These are phyloP conservation scores for Cottus gobio DNA, from an alignment of 2,113 vertebrate species.

Conservation along the genomic window DNA sequence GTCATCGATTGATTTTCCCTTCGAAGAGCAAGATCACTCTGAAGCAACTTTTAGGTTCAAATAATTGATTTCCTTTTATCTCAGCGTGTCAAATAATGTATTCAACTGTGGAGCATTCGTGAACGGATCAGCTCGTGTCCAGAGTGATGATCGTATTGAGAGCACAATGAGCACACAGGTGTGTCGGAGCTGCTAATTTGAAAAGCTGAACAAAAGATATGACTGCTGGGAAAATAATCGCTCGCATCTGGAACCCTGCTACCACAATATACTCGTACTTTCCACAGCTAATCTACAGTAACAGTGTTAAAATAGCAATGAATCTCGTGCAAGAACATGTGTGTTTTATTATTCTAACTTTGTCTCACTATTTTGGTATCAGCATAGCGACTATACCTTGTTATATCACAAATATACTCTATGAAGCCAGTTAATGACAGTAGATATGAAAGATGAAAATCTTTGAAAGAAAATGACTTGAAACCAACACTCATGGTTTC, in stretches of 20 bases:
- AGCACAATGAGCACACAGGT: background rate
- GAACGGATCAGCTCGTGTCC: background rate
- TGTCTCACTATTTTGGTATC: background rate
- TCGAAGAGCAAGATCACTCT: background rate
- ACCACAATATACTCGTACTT: background rate
- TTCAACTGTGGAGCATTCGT: background rate
- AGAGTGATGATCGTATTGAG: background rate
- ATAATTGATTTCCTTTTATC: background rate
- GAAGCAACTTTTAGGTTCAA: background rate
- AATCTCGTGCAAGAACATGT: too few relatives aligned
- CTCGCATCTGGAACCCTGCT: background rate
- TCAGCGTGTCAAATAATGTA: background rate
- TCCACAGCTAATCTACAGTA: background rate
- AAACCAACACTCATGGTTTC: background rate
- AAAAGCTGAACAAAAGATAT: background rate
- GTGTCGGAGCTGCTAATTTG: background rate
- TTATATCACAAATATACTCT: background rate
- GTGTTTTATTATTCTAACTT: too few relatives aligned
- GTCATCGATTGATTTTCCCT: background rate
- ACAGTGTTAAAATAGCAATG: background rate
- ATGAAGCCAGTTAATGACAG: background rate
- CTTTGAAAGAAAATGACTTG: background rate
- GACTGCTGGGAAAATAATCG: slow-evolving; percentile 12
- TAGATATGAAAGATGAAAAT: background rate
- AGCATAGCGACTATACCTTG: background rate